Base-by-base conservation (phyloP, 2,113 vertebrate species). In the Myotis davidii region DNA sequence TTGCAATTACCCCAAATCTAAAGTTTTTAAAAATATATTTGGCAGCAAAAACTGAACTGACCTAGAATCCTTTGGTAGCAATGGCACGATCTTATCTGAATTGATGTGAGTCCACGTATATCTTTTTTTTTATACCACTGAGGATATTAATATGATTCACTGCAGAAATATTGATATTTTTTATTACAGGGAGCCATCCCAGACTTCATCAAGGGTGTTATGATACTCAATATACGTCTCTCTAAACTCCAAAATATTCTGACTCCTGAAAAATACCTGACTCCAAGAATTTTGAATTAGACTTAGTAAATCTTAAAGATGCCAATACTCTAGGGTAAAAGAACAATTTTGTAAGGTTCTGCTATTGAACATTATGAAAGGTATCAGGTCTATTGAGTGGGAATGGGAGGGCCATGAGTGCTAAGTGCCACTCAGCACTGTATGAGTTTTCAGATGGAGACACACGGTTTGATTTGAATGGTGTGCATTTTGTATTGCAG, bases 191-290 rank as follows among this genome's bases (percentile, higher is more conserved):
- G 11, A 78, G 17, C 1, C 86, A 6, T 52, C 48, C 52, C 45
- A 82, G 48, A 39, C 17, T 14, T 9, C 6, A 84, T 18, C 3
- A 13, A 64, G 0, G 37, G 59, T 54, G n/a, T 52, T 17, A 29
- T 32, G 52, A 67, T 39, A 78, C 73, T 95, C 6, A 90, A 11
- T 23, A 17, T 25, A 67, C 7, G 34, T 69, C 39, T 94, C 25
- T 82, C 50, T 91, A 79, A 56, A 76, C 48, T 81, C 27, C 54
- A 79, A 86, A 92, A 72, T 84, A 91, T 21, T 74, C 78, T 94
- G 76, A 86, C 74, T 89, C 67, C 34, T 84, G 50, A 95, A 95
- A 96, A 45, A 7, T 69, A 83, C n/a, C 7, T 88, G 32, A n/a
- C 13, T n/a, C 34, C 8, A 45, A 65, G 11, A 77, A n/a, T 92